Evolutionary conservation across 2,888 invertebrate species (phyloP), one percentile per base, ranked within the genome.

Genomic region (Ametastegia equiseti): DNA sequence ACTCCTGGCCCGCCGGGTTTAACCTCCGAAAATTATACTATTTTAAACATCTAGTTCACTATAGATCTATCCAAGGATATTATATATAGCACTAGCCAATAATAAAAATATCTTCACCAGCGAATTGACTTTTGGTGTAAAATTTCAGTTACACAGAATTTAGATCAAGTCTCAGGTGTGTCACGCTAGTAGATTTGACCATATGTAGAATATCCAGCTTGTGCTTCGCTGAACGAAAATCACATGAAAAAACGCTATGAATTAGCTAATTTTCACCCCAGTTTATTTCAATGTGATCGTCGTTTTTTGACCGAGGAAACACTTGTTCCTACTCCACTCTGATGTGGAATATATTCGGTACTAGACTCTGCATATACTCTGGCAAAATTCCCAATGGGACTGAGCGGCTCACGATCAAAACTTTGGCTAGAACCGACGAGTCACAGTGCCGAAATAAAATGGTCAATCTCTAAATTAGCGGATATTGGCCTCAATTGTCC

Each of bases 401-500:
- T 71, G 30, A 71, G 7, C 71, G 47, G 27, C 7, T 45, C 15
- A 30, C 30, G 15, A 60, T 30, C 13, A 54, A 23, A 75, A 75
- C 11, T 33, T 36, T 75, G 50, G 50, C 50, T 75, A 33, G 36
- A 54, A 2, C 19, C 33, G 54, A 75, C 50, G 78, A 78, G 60
- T 78, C 78, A 78, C 39, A 33, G 39, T 63, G 42, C 57, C 42
- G 63, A 78, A 78, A 60, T 78, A 78, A 78, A 30, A 60, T 50
- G 6, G 42, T 23, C 39, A 47, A 71, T 11, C 75, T 5, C 27
- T 78, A 45, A 78, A 78, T 78, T 78, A 78, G 60, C 78, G 42
- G 78, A 78, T 78, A 63, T 78, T 78, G 60, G 78, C 78, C 78
- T 78, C 60, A 78, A 60, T 78, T 60, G 78, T 60, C 15, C 19